These are phyloP conservation scores for Sebastes umbrosus DNA, from an alignment of 2,797 vertebrate species.

Conservation along the genomic window DNA sequence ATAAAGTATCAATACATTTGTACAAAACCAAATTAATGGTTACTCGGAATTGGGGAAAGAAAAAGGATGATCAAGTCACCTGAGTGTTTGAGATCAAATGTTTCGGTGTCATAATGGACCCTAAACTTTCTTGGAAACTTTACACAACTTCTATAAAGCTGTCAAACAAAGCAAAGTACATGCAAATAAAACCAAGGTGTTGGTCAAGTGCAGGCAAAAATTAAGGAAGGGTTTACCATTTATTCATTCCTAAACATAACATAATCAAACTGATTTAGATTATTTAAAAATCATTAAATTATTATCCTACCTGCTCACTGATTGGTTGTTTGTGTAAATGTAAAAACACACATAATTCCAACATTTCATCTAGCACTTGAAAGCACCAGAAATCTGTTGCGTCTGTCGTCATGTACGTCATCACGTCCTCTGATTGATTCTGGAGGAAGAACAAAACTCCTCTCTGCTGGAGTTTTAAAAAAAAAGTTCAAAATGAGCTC, in stretches of 20 bases:
- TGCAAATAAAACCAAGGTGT: neutral
- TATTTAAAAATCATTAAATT: neutral
- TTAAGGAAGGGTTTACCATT: too few species aligned
- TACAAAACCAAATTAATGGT: neutral
- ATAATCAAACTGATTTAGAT: neutral
- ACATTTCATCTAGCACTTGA: neutral
- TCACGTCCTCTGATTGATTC: neutral
- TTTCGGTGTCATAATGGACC: neutral
- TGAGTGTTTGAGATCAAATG: neutral
- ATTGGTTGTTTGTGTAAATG: neutral
- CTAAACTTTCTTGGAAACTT: neutral
- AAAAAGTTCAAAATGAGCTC: neutral
- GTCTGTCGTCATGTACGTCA: neutral
- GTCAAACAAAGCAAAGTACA: neutral
- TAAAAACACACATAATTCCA: accelerated
- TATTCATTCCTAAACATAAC: too few species aligned
- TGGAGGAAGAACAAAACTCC: neutral
- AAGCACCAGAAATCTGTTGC: slow-evolving; percentile 5
- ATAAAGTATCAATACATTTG: neutral
- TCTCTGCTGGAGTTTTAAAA: neutral
- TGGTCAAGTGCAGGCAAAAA: too few species aligned
- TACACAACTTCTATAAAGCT: neutral
- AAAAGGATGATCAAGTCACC: neutral
- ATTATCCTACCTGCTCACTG: neutral
- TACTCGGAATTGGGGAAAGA: too few species aligned